These are phyloP conservation scores for Rhipidura dahli DNA, from an alignment of 2,113 vertebrate genomes.

Conservation along the genomic window DNA sequence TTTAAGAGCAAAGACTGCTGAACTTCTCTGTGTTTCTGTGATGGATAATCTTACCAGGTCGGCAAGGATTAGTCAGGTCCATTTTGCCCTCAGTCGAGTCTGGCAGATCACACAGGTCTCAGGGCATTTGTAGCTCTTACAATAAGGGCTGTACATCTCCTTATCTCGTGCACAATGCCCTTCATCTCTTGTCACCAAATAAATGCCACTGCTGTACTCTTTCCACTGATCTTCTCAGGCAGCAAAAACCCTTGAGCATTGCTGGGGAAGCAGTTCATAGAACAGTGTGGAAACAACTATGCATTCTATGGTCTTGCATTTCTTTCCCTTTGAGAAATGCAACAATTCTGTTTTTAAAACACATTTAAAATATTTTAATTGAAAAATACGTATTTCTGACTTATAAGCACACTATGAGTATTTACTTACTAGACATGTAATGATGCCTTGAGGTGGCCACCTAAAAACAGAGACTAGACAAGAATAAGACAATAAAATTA, in stretches of 20 bases:
- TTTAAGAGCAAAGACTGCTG: neutral
- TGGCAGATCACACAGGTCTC: neutral
- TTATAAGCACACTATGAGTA: neutral
- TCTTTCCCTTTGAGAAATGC: neutral
- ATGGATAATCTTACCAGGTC: neutral
- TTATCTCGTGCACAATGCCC: neutral
- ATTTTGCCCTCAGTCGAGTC: neutral
- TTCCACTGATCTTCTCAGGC: neutral
- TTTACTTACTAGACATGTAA: neutral
- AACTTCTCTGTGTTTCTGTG: neutral
- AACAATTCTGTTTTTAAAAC: neutral
- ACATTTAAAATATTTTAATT: neutral
- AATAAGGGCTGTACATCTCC: accelerated
- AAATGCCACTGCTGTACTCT: neutral
- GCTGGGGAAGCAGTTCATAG: neutral
- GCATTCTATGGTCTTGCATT: neutral
- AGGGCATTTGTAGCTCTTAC: neutral
- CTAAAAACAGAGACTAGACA: too few relatives aligned
- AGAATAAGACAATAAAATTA: too few relatives aligned
- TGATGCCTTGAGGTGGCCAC: too few relatives aligned
- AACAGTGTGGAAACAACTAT: neutral
- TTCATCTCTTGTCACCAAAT: neutral
- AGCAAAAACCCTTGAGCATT: neutral
- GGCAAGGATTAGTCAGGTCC: neutral
- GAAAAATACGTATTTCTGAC: neutral